Base-by-base conservation (phyloP, 2,113 vertebrate species). In the Xenotilapia flavipinnis region DNA sequence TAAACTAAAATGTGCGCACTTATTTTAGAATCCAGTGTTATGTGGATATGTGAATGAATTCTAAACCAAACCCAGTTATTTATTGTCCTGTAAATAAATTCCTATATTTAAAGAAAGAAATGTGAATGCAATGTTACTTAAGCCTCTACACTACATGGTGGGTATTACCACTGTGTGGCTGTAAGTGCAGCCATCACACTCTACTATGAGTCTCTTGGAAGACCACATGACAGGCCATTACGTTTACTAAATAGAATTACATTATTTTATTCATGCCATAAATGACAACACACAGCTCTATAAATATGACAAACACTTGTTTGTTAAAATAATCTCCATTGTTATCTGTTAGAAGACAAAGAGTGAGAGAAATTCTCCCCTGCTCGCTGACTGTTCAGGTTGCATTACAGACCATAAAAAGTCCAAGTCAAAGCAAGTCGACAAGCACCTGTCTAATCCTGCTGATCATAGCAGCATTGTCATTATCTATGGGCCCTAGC, bases 401-500 rank as follows among this genome's bases (percentile, higher is more conserved):
- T 81, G 68, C 83, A 82, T 87, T 83, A 81, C 81, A 79, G 80
- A 54, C 90, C 88, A 86, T 93, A 89, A 94, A 94, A 93, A 91
- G 54, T 86, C 87, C 17, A 7, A 91, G 68, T 91, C 80, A 87
- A 86, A 91, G 84, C 83, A 75, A 86, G 91, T 90, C 23, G 80
- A 93, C 91, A 87, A 92, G 93, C 93, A 94, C 92, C 87, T 92
- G 91, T 93, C 92, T 95, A 96, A 96, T 96, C 95, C 91, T 94
- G 95, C 94, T 96, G 94, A 96, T 95, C 90, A 93, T 93, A 94
- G 94, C 93, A 90, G 89, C 93, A 87, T 90, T 92, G 90, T 92
- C 91, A 94, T 94, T 96, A 95, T 94, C 91, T 92, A 91, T 83
- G 81, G 89, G 82, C 77, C 91, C 89, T 85, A 93, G 94, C 87